Evolutionary conservation across 2,113 vertebrate genomes (phyloP).

Genomic region (Corydoras sp.): DNA sequence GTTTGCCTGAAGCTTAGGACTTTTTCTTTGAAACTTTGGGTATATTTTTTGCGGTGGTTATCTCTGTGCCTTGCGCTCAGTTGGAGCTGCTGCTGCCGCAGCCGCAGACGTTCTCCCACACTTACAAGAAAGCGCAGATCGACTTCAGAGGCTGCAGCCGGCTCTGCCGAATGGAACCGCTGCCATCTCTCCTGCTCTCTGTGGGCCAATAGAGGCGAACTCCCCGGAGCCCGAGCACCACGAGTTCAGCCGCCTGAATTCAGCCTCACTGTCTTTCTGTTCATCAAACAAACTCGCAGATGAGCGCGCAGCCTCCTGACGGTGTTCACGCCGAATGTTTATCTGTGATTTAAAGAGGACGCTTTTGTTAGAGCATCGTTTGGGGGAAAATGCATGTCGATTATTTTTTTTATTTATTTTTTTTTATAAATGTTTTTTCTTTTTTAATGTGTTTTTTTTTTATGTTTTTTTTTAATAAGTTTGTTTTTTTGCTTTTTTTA

Average conservation of each 20-base stretch:
- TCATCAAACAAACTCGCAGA: neutral
- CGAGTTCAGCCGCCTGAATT: conserved; percentile 30
- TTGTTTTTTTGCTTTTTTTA: too few relatives aligned
- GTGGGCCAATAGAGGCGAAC: conserved; percentile 28
- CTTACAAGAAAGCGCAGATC: conserved; percentile 15
- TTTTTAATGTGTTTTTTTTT: too few relatives aligned
- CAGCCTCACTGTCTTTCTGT: conserved; percentile 19
- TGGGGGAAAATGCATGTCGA: too few relatives aligned
- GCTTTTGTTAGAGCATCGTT: too few relatives aligned
- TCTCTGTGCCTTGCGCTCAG: neutral
- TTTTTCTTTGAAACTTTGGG: too few relatives aligned
- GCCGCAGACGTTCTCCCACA: conserved; percentile 18
- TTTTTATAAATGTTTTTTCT: too few relatives aligned
- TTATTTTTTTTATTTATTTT: too few relatives aligned
- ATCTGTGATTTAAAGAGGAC: too few relatives aligned
- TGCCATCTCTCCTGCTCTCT: conserved; percentile 44
- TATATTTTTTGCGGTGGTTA: too few relatives aligned
- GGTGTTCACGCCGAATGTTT: conserved; percentile 44
- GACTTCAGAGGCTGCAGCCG: conserved; percentile 49
- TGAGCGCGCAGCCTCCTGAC: neutral
- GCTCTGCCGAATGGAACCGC: conserved; percentile 52
- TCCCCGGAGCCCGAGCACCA: conserved; percentile 25
- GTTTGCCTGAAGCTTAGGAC: too few relatives aligned
- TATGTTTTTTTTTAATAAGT: too few relatives aligned
- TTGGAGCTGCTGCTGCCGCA: conserved; percentile 5